Percentiles rank a stretch among this genome's conserved stretches.
phyloP scores from a whole-genome alignment of 1,140 invertebrate species.

The Euura saliciscinereae region DNA sequence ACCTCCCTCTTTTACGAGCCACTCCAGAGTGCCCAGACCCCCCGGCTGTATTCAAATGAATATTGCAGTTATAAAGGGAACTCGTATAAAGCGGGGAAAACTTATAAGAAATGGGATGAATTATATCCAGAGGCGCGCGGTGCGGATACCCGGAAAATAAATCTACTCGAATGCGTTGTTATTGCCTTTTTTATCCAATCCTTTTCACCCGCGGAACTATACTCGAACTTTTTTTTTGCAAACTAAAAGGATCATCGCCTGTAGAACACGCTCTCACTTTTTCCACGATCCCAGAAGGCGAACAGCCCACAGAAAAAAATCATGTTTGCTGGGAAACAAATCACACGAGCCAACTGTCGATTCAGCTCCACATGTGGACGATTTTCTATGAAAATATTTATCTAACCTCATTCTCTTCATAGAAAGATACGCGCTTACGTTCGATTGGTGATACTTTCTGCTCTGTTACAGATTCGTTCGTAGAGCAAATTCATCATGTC shows the following conservation, averaged over 20 bases:
- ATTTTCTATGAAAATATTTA: too few relatives aligned
- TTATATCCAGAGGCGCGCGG: not conserved
- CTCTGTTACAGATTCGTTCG: not conserved
- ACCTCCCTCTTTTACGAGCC: slow-evolving; percentile 12
- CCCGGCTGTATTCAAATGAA: slow-evolving; percentile 35
- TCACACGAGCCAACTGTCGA: too few relatives aligned
- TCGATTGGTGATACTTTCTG: too few relatives aligned
- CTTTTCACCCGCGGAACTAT: not conserved
- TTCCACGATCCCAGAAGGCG: too few relatives aligned
- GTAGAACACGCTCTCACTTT: too few relatives aligned
- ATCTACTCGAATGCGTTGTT: not conserved
- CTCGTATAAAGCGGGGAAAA: not conserved
- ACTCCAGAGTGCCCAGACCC: not conserved
- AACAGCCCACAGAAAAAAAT: too few relatives aligned
- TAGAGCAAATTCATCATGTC: not conserved
- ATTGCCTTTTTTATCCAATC: not conserved
- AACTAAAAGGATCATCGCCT: not conserved
- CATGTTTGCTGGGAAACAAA: too few relatives aligned
- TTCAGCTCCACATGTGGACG: too few relatives aligned
- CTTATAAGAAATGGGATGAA: not conserved
- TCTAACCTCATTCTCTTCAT: too few relatives aligned
- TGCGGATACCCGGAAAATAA: not conserved
- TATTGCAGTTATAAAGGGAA: slow-evolving; percentile 28
- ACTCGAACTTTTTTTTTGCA: not conserved
- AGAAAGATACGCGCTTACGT: too few relatives aligned